Evolutionary conservation across 2,797 vertebrate genomes (phyloP), one percentile per base, ranked within the genome.

Genomic region (Paedocypris micromegethes): DNA sequence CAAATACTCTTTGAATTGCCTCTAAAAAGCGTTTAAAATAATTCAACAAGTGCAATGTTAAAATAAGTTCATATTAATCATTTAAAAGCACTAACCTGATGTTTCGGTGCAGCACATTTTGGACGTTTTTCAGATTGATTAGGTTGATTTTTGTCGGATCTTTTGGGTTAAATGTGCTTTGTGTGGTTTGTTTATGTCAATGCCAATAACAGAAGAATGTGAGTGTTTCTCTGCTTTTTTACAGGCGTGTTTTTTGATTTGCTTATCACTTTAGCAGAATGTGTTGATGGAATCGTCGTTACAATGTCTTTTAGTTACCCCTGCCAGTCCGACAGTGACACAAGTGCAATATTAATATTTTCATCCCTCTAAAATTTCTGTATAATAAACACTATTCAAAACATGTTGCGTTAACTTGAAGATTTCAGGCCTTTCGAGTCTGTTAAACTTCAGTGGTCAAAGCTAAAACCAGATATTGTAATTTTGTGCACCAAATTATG

Each of bases 271-370:
- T n/a, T 44, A 40, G 3, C n/a, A 46, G 41, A 64, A 53, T 48
- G 52, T 54, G 40, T 61, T 41, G 3, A 40, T 5, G 6, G 46
- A 43, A 49, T n/a, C n/a, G n/a, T n/a, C n/a, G n/a, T 44, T 38
- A 23, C 9, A 55, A 49, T 49, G 7, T 54, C 9, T 41, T 23
- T 50, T 58, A 45, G 56, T 46, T 47, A 63, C 40, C 40, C 40
- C 43, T 70, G 60, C 68, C 60, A 58, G 41, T 42, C 6, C 50
- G 39, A 6, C n/a, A 52, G 23, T 41, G 6, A 42, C 58, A 54
- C 58, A 69, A 69, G 68, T 70, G 54, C 68, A 70, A 70, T 64
- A 58, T 64, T 55, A 43, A 55, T 44, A 56, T 41, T 57, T 64
- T n/a, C 46, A 9, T 57, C 52, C 40, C 40, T 49, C 45, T 41